phyloP scores from a whole-genome alignment of 2,888 invertebrate species.

The Apamea epomidion region DNA sequence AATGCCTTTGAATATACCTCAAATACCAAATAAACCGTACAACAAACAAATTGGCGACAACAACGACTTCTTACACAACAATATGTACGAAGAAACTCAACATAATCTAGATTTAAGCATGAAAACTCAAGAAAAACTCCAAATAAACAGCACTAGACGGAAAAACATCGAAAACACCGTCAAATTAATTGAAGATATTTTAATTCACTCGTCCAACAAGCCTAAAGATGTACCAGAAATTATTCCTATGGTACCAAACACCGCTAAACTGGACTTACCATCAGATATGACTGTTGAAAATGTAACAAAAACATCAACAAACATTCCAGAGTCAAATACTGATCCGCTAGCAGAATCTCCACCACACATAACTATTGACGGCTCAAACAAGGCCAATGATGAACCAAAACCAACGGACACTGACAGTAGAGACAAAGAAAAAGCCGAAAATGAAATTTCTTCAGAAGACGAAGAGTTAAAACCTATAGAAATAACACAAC shows the following conservation, averaged over 20 bases:
- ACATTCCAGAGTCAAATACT: not conserved
- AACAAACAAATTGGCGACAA: constrained; percentile 68
- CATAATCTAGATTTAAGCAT: constrained; percentile 70
- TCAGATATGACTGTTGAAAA: constrained; percentile 18
- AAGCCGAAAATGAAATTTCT: constrained; percentile 8
- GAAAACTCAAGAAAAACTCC: constrained; percentile 65
- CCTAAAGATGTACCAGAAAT: constrained; percentile 44
- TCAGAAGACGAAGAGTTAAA: constrained; percentile 53
- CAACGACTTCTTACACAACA: constrained; percentile 58
- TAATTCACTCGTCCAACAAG: constrained; percentile 74
- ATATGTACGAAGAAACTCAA: constrained; percentile 61
- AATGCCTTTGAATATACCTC: constrained; percentile 76
- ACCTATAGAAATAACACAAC: constrained; percentile 35
- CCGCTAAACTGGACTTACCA: not conserved
- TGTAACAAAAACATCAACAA: not conserved
- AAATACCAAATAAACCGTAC: constrained; percentile 75
- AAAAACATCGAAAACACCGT: constrained; percentile 84
- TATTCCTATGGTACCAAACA: not conserved
- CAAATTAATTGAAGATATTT: constrained; percentile 81
- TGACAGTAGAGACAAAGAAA: not conserved
- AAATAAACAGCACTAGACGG: constrained; percentile 73
- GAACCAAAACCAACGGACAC: constrained; percentile 16
- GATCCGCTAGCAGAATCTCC: constrained; percentile 40
- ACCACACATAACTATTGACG: not conserved
- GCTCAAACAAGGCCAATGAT: not conserved